Percentiles rank a stretch among this genome's conserved stretches.
These are phyloP conservation scores for Tangara arthus DNA, from an alignment of 2,797 vertebrate species.

Conservation along the genomic window DNA sequence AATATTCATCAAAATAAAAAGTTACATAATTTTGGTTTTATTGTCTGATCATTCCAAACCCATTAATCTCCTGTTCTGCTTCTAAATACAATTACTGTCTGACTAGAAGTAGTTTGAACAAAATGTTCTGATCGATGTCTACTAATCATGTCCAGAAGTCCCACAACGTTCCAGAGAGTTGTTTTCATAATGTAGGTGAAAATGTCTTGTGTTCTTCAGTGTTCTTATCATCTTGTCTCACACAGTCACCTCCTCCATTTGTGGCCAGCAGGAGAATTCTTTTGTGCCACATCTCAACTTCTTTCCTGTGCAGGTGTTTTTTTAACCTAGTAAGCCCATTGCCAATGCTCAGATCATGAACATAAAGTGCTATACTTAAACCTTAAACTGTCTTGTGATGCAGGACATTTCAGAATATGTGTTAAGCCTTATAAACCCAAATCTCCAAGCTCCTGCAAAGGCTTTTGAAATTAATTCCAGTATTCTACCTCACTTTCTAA, in stretches of 20 bases:
- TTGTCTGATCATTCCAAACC: constrained; percentile 20
- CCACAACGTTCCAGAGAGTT: background rate
- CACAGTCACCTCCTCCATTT: background rate
- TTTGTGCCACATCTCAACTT: background rate
- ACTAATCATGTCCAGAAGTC: background rate
- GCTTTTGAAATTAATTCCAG: background rate
- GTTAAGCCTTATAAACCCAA: background rate
- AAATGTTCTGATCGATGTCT: constrained; percentile 26
- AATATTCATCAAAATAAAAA: constrained; percentile 8
- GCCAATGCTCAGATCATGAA: background rate
- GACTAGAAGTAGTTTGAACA: background rate
- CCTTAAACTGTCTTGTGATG: background rate
- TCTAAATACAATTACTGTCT: background rate
- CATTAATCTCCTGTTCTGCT: constrained; percentile 1
- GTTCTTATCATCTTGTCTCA: background rate
- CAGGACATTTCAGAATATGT: background rate
- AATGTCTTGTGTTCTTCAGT: background rate
- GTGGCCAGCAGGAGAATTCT: background rate
- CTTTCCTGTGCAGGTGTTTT: background rate
- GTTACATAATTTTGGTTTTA: background rate
- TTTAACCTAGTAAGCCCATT: background rate
- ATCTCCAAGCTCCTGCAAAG: background rate
- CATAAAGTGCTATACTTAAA: background rate
- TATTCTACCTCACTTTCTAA: background rate
- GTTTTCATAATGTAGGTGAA: background rate